Base-by-base conservation (phyloP, 2,888 invertebrate species). In the Ligdia adustata region DNA sequence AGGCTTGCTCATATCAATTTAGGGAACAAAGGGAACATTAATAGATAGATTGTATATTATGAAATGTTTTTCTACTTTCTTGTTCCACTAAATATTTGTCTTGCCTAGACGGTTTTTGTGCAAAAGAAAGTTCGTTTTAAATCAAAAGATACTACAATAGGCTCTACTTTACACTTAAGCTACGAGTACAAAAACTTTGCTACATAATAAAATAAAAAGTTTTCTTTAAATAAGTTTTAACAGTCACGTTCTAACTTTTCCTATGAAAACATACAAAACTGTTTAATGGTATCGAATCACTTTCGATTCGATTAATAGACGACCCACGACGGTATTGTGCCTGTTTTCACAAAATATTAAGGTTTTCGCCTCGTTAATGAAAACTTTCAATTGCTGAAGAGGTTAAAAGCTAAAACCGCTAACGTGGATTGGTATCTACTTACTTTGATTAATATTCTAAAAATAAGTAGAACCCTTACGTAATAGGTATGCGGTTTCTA, bases 281-380 rank as follows among this genome's bases (percentile, higher is more conserved):
- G 28, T 48, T 50, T 53, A 51, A 51, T 51, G 41, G 46, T 32
- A 46, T 46, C 45, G 38, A 53, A 55, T 49, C 48, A 62, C 57
- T 57, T 60, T 60, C 60, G 47, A 48, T 56, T 52, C 44, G 29
- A 44, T 56, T 49, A 55, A 57, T 48, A 45, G 40, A 43, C 44
- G 44, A 40, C 50, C 46, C 57, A 49, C 16, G 50, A 42, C 27
- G 35, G 49, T 45, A 55, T 66, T 55, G 55, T 60, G 32, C 27
- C 15, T 28, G 28, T 57, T 62, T 61, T 38, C 24, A 56, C 60
- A 62, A 65, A 64, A 62, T 57, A 62, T 53, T 57, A 60, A 64
- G 60, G 55, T 57, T 47, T 41, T 41, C 27, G n/a, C 35, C 13
- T 51, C 47, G 39, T 53, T 56, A 57, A 52, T 46, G 34, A 41